These are phyloP conservation scores for Paratilapia polleni DNA, from an alignment of 2,113 vertebrate genomes.

Conservation along the genomic window DNA sequence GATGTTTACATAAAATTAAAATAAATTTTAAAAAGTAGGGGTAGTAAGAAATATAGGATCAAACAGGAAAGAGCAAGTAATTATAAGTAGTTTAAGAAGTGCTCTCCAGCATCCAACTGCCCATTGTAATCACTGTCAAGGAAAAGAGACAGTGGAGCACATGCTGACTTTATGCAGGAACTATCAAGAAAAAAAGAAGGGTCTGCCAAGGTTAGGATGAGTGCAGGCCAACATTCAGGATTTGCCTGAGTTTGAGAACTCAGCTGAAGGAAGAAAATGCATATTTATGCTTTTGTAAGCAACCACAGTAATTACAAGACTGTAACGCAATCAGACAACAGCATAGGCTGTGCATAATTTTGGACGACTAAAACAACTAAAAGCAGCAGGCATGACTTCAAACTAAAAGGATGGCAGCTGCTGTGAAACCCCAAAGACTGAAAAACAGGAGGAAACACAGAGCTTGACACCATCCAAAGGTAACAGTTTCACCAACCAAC, in stretches of 20 bases:
- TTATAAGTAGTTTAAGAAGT: neutral
- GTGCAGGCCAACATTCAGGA: neutral
- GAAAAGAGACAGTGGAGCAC: neutral
- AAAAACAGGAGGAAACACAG: neutral
- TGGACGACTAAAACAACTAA: neutral
- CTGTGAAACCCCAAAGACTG: neutral
- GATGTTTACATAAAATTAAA: neutral
- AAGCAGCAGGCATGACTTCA: neutral
- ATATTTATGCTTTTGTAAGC: neutral
- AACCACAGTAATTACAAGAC: constrained; percentile 10
- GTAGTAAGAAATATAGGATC: too few relatives aligned
- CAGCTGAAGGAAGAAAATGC: neutral
- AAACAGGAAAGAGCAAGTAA: too few relatives aligned
- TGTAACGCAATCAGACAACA: neutral
- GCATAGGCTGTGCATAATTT: neutral
- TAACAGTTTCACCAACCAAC: too few relatives aligned
- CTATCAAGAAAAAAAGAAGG: neutral
- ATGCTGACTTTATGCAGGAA: neutral
- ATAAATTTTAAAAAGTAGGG: too few relatives aligned
- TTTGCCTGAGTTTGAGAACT: neutral
- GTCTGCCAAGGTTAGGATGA: neutral
- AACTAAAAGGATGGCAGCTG: neutral
- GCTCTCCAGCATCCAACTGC: neutral
- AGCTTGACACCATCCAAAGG: too few relatives aligned
- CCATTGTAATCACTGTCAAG: neutral